Percentiles rank a stretch among this genome's conserved stretches.
Evolutionary conservation across 2,888 invertebrate genomes (phyloP).

Genomic region (Eremobia ochroleuca): DNA sequence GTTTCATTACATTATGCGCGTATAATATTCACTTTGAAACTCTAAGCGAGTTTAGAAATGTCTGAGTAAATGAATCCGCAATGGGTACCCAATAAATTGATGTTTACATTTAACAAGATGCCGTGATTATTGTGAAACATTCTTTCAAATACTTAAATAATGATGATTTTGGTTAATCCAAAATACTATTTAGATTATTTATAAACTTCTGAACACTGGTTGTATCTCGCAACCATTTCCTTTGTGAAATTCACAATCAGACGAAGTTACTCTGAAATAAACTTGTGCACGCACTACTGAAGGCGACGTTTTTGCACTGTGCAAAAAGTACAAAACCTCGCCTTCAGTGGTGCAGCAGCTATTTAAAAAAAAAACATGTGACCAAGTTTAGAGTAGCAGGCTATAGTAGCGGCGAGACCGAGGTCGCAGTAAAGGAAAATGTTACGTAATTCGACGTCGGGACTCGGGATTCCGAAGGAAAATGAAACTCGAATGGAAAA

Average conservation of each 20-base stretch:
- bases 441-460: conserved; percentile 63
- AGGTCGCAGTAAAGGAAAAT: conserved; percentile 56
- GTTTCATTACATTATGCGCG: conserved; percentile 46
- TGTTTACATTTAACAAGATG: neutral
- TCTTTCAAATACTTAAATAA: neutral
- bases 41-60: neutral
- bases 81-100: conserved; percentile 1
- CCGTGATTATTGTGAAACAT: neutral
- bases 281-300: neutral
- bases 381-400: conserved; percentile 53
- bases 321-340: too few relatives aligned
- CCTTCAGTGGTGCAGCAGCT: conserved; percentile 42
- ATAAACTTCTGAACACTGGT: neutral
- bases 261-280: neutral
- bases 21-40: conserved; percentile 19
- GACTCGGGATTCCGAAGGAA: conserved; percentile 61
- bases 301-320: conserved; percentile 35
- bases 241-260: neutral
- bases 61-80: neutral
- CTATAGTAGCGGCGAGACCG: conserved; percentile 32
- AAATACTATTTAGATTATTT: neutral
- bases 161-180: neutral
- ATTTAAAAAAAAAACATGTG: conserved; percentile 57
- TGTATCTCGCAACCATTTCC: neutral
- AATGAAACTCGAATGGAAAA: conserved; percentile 61